These are phyloP conservation scores for Antitype chi DNA, from an alignment of 2,888 invertebrate genomes.

Conservation along the genomic window DNA sequence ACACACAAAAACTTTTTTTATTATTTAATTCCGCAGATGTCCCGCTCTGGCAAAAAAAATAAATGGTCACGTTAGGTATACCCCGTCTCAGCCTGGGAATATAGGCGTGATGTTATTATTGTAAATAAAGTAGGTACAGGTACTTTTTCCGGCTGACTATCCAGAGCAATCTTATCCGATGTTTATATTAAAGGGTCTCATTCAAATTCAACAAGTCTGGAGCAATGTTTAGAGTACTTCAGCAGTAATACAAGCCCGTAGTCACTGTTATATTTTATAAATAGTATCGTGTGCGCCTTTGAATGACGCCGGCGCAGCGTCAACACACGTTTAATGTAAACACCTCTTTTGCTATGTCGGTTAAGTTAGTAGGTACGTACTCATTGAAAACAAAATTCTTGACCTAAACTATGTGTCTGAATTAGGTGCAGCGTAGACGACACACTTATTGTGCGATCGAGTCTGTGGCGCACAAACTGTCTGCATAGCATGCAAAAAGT, in stretches of 20 bases:
- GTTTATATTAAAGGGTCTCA: slow-evolving; percentile 34
- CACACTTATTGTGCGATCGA: too few species aligned
- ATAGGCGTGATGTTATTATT: too few species aligned
- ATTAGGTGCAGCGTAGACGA: too few species aligned
- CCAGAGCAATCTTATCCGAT: slow-evolving; percentile 8
- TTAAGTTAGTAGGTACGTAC: neutral
- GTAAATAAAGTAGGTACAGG: too few species aligned
- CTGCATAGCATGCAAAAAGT: too few species aligned
- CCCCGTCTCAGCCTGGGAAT: too few species aligned
- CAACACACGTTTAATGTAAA: slow-evolving; percentile 26
- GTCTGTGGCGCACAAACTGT: too few species aligned
- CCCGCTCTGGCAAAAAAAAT: too few species aligned
- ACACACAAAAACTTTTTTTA: too few species aligned
- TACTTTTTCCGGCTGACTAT: too few species aligned
- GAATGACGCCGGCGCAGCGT: slow-evolving; percentile 11
- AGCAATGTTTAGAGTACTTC: slow-evolving; percentile 10
- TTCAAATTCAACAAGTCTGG: slow-evolving; percentile 12
- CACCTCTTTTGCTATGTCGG: slow-evolving; percentile 13
- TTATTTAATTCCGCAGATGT: too few species aligned
- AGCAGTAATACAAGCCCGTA: slow-evolving; percentile 9
- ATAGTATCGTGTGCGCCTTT: slow-evolving; percentile 36
- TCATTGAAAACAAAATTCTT: slow-evolving; percentile 22
- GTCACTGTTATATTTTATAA: slow-evolving; percentile 38
- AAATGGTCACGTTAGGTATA: too few species aligned
- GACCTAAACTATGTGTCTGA: slow-evolving; percentile 6